Evolutionary conservation across 2,797 vertebrate genomes (phyloP), one percentile per base, ranked within the genome.

Genomic region (Miopithecus talapoin): DNA sequence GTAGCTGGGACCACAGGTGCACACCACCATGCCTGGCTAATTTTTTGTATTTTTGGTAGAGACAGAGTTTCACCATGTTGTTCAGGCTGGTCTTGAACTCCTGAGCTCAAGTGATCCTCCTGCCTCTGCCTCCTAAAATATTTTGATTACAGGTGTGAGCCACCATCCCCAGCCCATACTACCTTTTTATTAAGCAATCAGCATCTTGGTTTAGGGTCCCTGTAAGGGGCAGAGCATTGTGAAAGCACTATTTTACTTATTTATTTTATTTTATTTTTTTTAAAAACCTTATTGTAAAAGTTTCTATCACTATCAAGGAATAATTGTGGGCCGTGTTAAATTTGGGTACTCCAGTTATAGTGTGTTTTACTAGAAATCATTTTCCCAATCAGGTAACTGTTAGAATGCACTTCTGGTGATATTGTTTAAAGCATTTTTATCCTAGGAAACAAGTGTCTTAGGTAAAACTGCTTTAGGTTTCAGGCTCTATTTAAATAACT

Each of bases 401-500:
- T 81, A 41, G 92, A 48, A 75, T 57, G 22, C 17, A 13, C 16
- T 43, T 83, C 30, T 74, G 64, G 46, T 14, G 5, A 74, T 61
- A 16, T 70, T 43, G 74, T 75, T 55, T 55, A 75, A 94, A 64
- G 21, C 33, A 8, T 92, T 95, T 81, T 95, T 61, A 91, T 91
- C 46, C 70, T 39, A 28, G 53, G 81, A 93, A 75, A 74, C 59
- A 76, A 89, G 4, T 17, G 8, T 85, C 53, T 88, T 90, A 74
- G 0, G 64, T 88, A 85, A 91, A 84, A 83, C 16, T 50, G 26
- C 43, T 84, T 70, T 95, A 41, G 61, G 61, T 90, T 85, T 92
- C 48, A 85, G 39, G 16, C 95, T 92, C 22, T 76, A 79, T 76
- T 80, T 55, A 72, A 93, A 84, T 79, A 85, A 94, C n/a, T 53